Percentiles rank a stretch among this genome's conserved stretches.
Conservation (phyloP, 2,797 vertebrate genomes). For the Lophius americanus region DNA sequence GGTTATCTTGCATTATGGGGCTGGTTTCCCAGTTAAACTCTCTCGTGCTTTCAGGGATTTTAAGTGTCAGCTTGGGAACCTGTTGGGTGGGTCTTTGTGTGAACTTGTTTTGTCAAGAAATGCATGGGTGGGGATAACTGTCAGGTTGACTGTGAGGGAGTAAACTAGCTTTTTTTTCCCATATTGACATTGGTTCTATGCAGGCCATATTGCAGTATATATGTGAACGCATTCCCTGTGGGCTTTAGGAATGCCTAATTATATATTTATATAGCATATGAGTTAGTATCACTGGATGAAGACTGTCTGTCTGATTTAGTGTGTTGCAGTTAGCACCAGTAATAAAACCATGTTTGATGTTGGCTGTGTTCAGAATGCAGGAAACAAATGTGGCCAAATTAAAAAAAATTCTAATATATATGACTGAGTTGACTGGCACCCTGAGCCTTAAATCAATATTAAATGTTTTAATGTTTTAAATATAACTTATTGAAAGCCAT, state of each 20-base stretch:
- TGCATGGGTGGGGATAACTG: slow-evolving; percentile 69
- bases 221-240: slow-evolving; percentile 8
- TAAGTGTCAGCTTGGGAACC: slow-evolving; percentile 57
- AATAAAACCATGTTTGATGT: slow-evolving; percentile 33
- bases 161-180: slow-evolving; percentile 14
- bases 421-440: too few species aligned
- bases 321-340: slow-evolving; percentile 48
- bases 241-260: slow-evolving; percentile 11
- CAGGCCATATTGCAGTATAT: background rate
- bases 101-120: slow-evolving; percentile 67
- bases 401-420: too few species aligned
- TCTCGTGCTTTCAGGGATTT: slow-evolving; percentile 16
- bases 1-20: slow-evolving; percentile 11
- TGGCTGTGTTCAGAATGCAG: too few species aligned
- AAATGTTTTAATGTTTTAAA: too few species aligned
- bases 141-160: slow-evolving; percentile 38
- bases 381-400: too few species aligned
- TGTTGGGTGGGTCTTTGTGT: slow-evolving; percentile 73
- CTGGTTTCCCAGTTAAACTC: slow-evolving; percentile 37
- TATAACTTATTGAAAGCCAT: too few species aligned
- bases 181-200: slow-evolving; percentile 38
- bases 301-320: slow-evolving; percentile 14
- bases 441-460: too few species aligned
- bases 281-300: slow-evolving; percentile 2
- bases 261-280: slow-evolving; percentile 4